Evolutionary conservation across 2,888 invertebrate genomes (phyloP).

Genomic region (Pilophorus perplexus): DNA sequence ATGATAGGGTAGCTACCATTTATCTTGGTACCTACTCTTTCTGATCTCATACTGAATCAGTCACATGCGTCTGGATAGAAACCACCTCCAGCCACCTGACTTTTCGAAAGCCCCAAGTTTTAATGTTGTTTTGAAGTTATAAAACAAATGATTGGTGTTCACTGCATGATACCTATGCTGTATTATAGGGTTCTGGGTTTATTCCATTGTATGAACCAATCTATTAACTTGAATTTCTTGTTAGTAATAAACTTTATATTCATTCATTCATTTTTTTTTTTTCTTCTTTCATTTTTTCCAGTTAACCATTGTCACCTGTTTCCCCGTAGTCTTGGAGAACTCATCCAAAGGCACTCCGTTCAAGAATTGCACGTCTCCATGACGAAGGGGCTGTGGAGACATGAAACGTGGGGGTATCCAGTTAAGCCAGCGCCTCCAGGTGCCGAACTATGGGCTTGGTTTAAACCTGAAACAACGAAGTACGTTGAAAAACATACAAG

Average conservation of each 20-base stretch:
- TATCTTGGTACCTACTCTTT: neutral
- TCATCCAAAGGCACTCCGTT: constrained; percentile 77
- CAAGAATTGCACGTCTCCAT: constrained; percentile 88
- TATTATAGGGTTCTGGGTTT: no score
- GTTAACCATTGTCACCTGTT: constrained; percentile 83
- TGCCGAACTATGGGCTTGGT: constrained; percentile 93
- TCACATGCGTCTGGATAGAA: no score
- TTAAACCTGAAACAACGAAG: constrained; percentile 62
- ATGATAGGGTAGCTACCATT: no score
- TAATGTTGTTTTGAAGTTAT: no score
- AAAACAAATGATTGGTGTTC: no score
- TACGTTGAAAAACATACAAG: no score
- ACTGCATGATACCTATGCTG: neutral
- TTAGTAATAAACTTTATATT: neutral
- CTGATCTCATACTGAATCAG: no score
- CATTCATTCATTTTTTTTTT: no score
- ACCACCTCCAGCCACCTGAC: no score
- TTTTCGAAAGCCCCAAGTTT: no score
- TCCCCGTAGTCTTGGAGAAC: constrained; percentile 84
- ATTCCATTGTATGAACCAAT: neutral
- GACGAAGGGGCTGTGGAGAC: constrained; percentile 92
- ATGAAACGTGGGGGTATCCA: constrained; percentile 93
- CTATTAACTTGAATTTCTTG: neutral
- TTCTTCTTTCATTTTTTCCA: constrained; percentile 53
- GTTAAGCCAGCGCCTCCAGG: constrained; percentile 86